A percentile compares a stretch with the other conserved stretches of the same genome.
phyloP scores from a whole-genome alignment of 2,888 invertebrate species.

The Drosophila austrosaltans region DNA sequence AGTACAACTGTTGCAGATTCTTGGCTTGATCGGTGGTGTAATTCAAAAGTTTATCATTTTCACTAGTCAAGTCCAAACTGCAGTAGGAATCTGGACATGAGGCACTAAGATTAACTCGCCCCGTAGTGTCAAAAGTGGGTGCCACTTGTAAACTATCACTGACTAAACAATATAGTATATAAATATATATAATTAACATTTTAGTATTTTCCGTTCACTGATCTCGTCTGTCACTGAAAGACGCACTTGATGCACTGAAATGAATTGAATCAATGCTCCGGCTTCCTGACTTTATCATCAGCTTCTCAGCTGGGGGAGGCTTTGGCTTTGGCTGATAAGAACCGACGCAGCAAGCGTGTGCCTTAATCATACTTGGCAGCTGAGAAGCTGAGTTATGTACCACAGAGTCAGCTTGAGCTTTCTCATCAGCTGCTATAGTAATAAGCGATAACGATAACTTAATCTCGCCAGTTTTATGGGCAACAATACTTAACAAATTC shows the following conservation, averaged over 20 bases:
- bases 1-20: conserved; percentile 56
- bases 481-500: too few relatives aligned
- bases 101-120: conserved; percentile 61
- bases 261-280: conserved; percentile 1
- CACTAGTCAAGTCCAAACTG: conserved; percentile 40
- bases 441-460: background rate
- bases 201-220: background rate
- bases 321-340: conserved; percentile 26
- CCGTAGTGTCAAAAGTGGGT: conserved; percentile 24
- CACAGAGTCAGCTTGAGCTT: conserved; percentile 38
- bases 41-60: conserved; percentile 44
- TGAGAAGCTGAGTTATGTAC: conserved; percentile 32
- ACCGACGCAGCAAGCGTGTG: conserved; percentile 16
- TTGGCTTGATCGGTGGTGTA: conserved; percentile 30
- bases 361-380: conserved; percentile 17
- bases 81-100: conserved; percentile 60
- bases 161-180: conserved; percentile 3
- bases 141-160: background rate
- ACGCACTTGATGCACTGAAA: conserved; percentile 21
- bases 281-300: conserved; percentile 36
- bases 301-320: background rate
- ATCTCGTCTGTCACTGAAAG: conserved; percentile 14
- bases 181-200: conserved; percentile 19
- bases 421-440: background rate
- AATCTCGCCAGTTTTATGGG: too few relatives aligned